Evolutionary conservation across 2,113 vertebrate species (phyloP), one percentile per base, ranked within the genome.

Genomic region (Meriones unguiculatus): DNA sequence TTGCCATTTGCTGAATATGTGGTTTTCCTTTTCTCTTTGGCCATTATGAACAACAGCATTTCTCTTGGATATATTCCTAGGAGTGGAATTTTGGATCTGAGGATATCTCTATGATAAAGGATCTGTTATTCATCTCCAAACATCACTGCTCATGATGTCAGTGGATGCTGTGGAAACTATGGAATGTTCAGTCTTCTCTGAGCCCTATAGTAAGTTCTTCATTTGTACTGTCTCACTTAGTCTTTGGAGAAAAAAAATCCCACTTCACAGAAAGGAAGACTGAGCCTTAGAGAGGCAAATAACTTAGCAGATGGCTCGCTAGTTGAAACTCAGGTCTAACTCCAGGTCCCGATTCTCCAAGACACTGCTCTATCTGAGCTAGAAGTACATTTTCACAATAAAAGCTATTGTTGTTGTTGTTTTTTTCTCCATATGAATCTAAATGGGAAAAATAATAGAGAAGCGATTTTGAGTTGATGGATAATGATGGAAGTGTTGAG

Each of bases 381-480:
- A 64, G 65, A 50, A 75, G 9, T 12, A 14, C 35, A 88, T 57
- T 91, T 89, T 64, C 35, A 82, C 76, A 85, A 62, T 89, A 59
- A 78, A 93, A 89, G 50, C 76, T 69, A 94, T 70, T 46, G 46
- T 46, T 46, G 4, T 46, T 46, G 4, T 46, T 46, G 4, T 90
- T 91, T 75, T 75, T 78, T 91, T 94, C 95, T 57, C 9, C 22
- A 88, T 54, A 50, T 77, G 17, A 89, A n/a, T 82, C 10, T 87
- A 90, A 95, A 35, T 80, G 54, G 54, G 8, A 81, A 91, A 72
- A 41, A 57, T 1, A 35, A 80, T 38, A 93, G 22, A 91, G 41
- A 93, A 86, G 28, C 73, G 32, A 57, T 91, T 93, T 30, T 93
- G 80, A 93, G 77, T 32, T 95, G 20, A 89, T 69, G 72, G 84